Conservation (phyloP, 2,113 vertebrate genomes). For the Brachypteracias leptosomus region DNA sequence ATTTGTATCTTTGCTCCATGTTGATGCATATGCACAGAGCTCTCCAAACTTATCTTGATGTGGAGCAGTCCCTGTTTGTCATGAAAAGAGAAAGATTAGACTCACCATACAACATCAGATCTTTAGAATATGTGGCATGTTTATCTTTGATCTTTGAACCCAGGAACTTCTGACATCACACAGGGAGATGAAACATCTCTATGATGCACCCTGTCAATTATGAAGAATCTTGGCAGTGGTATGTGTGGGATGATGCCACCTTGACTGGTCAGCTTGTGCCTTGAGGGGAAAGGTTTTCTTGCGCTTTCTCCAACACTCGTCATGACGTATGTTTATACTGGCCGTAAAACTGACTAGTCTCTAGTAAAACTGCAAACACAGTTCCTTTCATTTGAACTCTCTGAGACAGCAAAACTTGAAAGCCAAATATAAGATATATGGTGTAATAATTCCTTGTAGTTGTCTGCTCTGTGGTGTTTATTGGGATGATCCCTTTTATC, state of each 20-base stretch:
- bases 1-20: not conserved
- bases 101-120: not conserved
- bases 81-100: not conserved
- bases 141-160: not conserved
- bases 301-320: not conserved
- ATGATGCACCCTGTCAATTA: not conserved
- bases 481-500: not conserved
- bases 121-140: not conserved
- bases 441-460: not conserved
- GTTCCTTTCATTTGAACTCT: not conserved
- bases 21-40: not conserved
- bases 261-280: not conserved
- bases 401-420: not conserved
- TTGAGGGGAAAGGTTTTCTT: conserved; percentile 7
- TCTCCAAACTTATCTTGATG: not conserved
- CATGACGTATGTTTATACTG: not conserved
- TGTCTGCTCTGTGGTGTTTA: not conserved
- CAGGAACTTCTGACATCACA: not conserved
- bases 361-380: not conserved
- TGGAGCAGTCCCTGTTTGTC: not conserved
- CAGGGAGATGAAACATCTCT: not conserved
- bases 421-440: not conserved
- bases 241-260: not conserved
- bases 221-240: not conserved
- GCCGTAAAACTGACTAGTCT: not conserved